Percentiles rank a stretch among this genome's conserved stretches.
These are phyloP conservation scores for Eleutherodactylus coqui DNA, from an alignment of 2,797 vertebrate genomes.

Conservation along the genomic window DNA sequence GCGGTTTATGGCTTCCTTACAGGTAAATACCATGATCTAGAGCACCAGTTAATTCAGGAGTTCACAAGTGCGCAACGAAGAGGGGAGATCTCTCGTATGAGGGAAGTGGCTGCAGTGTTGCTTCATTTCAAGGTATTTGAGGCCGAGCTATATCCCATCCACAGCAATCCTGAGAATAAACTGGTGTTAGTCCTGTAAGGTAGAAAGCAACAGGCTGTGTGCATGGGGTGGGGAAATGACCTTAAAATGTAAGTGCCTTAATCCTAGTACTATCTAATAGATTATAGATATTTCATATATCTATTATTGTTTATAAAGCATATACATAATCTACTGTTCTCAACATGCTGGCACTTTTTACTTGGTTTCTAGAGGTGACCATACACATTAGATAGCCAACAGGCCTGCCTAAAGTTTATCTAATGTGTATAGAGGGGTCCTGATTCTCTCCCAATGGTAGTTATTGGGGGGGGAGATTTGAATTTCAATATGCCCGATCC, in stretches of 20 bases:
- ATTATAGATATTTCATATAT: no score
- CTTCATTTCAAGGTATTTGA: constrained; percentile 98
- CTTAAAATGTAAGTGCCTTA: background rate
- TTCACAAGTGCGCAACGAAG: constrained; percentile 93
- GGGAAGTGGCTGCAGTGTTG: constrained; percentile 95
- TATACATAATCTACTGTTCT: no score
- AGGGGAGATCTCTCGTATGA: constrained; percentile 96
- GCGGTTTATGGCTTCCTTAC: constrained; percentile 29
- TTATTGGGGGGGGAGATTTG: no score
- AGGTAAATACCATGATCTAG: constrained; percentile 99
- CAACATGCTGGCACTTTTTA: no score
- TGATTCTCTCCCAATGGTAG: no score
- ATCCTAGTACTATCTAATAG: background rate
- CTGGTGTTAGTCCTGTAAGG: background rate
- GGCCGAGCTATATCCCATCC: background rate
- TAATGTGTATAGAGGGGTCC: no score
- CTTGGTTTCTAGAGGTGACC: no score
- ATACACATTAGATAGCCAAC: no score
- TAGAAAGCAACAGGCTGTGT: background rate
- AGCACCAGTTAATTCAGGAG: constrained; percentile 97
- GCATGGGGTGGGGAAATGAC: background rate
- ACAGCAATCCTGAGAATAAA: background rate
- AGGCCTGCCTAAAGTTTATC: no score
- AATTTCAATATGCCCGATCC: no score
- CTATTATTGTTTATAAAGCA: no score